Evolutionary conservation across 2,888 invertebrate genomes (phyloP).

Genomic region (Agrypnus murinus): DNA sequence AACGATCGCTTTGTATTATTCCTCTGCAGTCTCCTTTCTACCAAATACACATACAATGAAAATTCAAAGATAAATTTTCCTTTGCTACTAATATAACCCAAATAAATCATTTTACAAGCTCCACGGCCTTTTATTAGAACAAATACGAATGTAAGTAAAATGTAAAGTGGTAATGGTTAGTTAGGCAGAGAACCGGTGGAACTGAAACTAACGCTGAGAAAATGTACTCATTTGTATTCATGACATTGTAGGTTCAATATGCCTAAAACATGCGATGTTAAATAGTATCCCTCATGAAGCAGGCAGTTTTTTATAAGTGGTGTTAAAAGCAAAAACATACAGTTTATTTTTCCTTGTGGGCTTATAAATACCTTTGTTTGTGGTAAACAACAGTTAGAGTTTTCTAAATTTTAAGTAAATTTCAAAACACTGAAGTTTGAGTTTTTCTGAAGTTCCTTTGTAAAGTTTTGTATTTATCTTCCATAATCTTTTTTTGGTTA

Average conservation of each 20-base stretch:
- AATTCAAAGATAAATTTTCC: neutral
- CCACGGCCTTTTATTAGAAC: conserved; percentile 11
- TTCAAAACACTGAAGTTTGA: no score
- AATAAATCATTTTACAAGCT: neutral
- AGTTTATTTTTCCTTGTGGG: no score
- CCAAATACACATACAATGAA: no score
- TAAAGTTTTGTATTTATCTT: no score
- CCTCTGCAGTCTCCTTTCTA: no score
- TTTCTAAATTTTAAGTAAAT: no score
- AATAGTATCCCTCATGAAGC: conserved; percentile 6
- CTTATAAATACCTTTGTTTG: no score
- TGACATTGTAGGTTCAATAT: conserved; percentile 24
- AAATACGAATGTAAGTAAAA: neutral
- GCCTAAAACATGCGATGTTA: conserved; percentile 19
- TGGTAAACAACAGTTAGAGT: no score
- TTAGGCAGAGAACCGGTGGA: conserved; percentile 15
- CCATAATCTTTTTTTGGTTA: no score
- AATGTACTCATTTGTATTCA: conserved; percentile 22
- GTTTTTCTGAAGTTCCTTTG: no score
- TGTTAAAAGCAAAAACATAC: conserved; percentile 17
- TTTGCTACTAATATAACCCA: conserved; percentile 6
- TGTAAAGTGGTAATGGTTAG: neutral
- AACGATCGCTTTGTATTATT: no score
- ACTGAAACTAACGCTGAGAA: conserved; percentile 15
- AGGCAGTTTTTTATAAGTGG: neutral